Conservation (phyloP, 2,797 vertebrate species). For the Tapera naevia region DNA sequence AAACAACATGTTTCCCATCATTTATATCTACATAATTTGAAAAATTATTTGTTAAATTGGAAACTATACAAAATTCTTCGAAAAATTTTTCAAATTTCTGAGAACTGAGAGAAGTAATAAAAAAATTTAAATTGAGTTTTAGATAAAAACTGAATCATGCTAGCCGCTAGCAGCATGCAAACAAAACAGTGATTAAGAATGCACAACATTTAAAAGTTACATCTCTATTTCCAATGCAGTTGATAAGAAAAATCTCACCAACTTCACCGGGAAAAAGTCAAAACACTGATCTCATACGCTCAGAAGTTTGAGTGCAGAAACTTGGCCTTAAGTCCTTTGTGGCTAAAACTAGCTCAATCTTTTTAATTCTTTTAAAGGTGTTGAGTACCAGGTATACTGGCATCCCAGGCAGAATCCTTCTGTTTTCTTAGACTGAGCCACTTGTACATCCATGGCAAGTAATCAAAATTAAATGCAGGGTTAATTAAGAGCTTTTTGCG, state of each 20-base stretch:
- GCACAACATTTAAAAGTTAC: constrained; percentile 53
- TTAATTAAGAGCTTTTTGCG: constrained; percentile 74
- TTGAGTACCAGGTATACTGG: not conserved
- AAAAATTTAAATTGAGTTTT: not conserved
- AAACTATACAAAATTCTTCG: not conserved
- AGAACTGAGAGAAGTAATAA: not conserved
- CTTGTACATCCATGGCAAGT: constrained; percentile 78
- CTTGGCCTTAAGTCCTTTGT: not conserved
- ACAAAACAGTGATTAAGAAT: not conserved
- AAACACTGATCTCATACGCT: not conserved
- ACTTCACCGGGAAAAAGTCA: not conserved
- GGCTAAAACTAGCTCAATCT: not conserved
- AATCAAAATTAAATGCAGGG: constrained; percentile 72
- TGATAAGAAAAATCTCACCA: constrained; percentile 5
- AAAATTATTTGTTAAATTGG: not conserved
- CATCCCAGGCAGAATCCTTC: constrained; percentile 62
- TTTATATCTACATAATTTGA: not conserved
- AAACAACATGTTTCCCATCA: not conserved
- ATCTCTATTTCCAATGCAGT: not conserved
- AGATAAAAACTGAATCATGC: not conserved
- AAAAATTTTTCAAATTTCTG: not conserved
- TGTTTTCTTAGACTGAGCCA: constrained; percentile 62
- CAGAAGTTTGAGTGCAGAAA: not conserved
- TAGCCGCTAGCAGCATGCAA: not conserved
- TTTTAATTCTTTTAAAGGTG: not conserved